Percentiles rank a stretch among this genome's conserved stretches.
phyloP scores from a whole-genome alignment of 2,113 vertebrate genomes.

The Cariama cristata region DNA sequence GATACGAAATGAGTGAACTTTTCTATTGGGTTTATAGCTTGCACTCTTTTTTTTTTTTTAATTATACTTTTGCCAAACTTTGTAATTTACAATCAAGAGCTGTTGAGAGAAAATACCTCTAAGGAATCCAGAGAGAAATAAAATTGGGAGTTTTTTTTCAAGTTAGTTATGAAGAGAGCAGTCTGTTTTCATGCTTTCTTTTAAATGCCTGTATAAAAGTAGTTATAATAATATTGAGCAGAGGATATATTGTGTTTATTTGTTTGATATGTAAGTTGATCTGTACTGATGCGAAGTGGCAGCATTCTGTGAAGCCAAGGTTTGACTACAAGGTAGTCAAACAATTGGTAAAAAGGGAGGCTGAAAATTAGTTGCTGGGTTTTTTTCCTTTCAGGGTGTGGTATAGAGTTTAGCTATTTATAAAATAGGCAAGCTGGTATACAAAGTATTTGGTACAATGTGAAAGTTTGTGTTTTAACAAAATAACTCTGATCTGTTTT shows the following conservation, averaged over 20 bases:
- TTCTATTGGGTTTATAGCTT: constrained; percentile 8
- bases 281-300: background rate
- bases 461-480: background rate
- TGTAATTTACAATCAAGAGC: constrained; percentile 65
- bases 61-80: constrained; percentile 14
- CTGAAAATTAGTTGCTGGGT: background rate
- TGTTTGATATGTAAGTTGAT: background rate
- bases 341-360: background rate
- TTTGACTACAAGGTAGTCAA: background rate
- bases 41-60: background rate
- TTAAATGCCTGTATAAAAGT: background rate
- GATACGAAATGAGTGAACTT: constrained; percentile 8
- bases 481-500: background rate
- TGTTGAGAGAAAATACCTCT: constrained; percentile 53
- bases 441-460: background rate
- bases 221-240: background rate
- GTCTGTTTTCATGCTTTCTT: constrained; percentile 34
- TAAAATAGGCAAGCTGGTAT: background rate
- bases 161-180: constrained; percentile 49
- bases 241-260: background rate
- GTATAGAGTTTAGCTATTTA: background rate
- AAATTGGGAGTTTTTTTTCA: constrained; percentile 39
- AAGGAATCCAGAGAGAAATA: constrained; percentile 55
- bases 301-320: background rate
- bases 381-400: background rate